phyloP scores from a whole-genome alignment of 2,888 invertebrate genomes.

The Acleris holmiana region DNA sequence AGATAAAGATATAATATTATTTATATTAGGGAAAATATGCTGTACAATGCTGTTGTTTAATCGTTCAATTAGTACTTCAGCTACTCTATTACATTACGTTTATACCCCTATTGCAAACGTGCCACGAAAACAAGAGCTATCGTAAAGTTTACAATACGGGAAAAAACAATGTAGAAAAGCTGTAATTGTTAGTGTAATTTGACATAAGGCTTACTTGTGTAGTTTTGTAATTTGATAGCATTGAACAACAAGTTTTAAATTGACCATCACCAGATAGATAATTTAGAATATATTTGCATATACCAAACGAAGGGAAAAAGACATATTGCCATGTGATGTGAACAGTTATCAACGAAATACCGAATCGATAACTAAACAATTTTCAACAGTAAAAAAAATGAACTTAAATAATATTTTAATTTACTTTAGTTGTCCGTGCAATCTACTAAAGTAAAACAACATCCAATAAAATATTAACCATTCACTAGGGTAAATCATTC shows the following conservation, averaged over 20 bases:
- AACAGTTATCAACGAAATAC: not conserved
- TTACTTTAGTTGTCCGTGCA: no score
- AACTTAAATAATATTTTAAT: no score
- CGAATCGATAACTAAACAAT: not conserved
- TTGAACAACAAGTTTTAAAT: slow-evolving; percentile 10
- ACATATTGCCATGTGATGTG: slow-evolving; percentile 39
- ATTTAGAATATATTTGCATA: slow-evolving; percentile 17
- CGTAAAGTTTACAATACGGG: no score
- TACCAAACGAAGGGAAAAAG: slow-evolving; percentile 31
- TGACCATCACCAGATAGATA: slow-evolving; percentile 26
- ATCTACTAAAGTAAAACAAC: not conserved
- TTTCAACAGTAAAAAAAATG: not conserved
- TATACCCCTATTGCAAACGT: no score
- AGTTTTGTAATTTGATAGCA: slow-evolving; percentile 1
- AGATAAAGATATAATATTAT: slow-evolving; percentile 18
- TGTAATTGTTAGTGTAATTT: no score
- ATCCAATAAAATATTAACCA: not conserved
- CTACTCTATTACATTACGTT: no score
- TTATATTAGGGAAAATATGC: slow-evolving; percentile 16
- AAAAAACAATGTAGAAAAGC: not conserved
- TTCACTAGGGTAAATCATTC: slow-evolving; percentile 32
- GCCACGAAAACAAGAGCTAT: not conserved
- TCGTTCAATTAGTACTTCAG: no score
- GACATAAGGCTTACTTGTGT: no score
- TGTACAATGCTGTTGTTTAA: not conserved